Base-by-base conservation (phyloP, 2,113 vertebrate genomes). In the Burhinus oedicnemus region DNA sequence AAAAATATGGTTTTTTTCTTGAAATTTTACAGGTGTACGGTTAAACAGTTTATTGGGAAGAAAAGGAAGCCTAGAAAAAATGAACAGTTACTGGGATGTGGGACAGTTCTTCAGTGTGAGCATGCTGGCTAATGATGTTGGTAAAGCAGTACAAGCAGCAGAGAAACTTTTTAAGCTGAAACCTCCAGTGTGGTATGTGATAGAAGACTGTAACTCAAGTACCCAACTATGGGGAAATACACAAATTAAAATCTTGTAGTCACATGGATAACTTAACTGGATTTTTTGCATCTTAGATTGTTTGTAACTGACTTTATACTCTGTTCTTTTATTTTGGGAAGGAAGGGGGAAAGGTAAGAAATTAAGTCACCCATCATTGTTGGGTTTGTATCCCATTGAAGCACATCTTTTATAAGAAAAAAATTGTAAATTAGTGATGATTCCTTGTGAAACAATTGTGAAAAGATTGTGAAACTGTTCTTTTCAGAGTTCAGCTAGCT, bases 11-110 rank as follows among this genome's bases (percentile, higher is more conserved):
- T 95, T 66, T 68, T 95, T 66, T n/a, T 65, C 85, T 88, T 95
- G 36, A 64, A 81, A 87, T 96, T 97, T 94, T 95, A 49, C 89
- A 99, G 99, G 99, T 97, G 98, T 99, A 75, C 97, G 98, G 45
- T 93, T 99, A 94, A 99, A 99, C 97, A 99, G 98, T 96, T 98
- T 99, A 71, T 97, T 99, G 96, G 99, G 99, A 88, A 99, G 99
- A 78, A 99, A 99, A 98, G 99, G 99, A 75, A 99, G 99, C 89
- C 97, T 99, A 97, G 99, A 99, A 97, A 99, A 99, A 97, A 99
- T 99, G 99, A 99, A 98, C 95, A 99, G 98, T 97, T 99, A 99
- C 98, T 99, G 99, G 99, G 99, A 99, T 23, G 98, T 99, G 55
- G 99, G 99, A 77, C 99, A 99, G 96, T 99, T 99, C 97, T 99